Base-by-base conservation (phyloP, 2,113 vertebrate species). In the Cariama cristata region DNA sequence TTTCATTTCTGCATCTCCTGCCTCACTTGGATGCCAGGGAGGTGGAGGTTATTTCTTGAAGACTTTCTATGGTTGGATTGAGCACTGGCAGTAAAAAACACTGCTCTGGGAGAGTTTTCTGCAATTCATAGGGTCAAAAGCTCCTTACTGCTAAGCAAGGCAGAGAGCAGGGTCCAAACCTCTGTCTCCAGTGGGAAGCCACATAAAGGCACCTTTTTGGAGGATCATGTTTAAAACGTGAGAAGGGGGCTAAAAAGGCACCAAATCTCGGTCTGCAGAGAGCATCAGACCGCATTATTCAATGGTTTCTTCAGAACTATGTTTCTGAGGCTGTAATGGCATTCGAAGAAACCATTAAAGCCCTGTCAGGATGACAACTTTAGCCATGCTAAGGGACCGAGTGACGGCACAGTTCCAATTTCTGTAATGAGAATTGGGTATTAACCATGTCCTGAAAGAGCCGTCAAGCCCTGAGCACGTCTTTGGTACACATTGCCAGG, bases 341-440 rank as follows among this genome's bases (percentile, higher is more conserved):
- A 75, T 56, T 75, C 0, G 1, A 74, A 80, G 71, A 76, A 91
- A 8, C 73, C 64, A 90, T 94, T 82, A 88, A 55, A 94, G 81
- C 16, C 74, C 74, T 71, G 89, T 75, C 90, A 94, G 93, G 86
- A n/a, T 88, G 92, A 93, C 71, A 94, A 83, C 88, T 90, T 59
- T 1, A 84, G 86, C 83, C 88, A 32, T 0, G 72, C 90, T 45
- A 55, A 66, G 79, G 88, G 86, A 83, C n/a, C 0, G 0, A 45
- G 58, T 3, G 81, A 69, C 82, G 71, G 88, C 63, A 4, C 67
- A n/a, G 45, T 0, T 83, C 49, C 71, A 33, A n/a, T 80, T 67
- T 86, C 38, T 24, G 85, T 13, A 55, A 40, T 3, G 32, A 86
- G 67, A 40, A 55, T 0, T 21, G 74, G 66, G 77, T 67, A 74